Percentiles rank a stretch among this genome's conserved stretches.
These are phyloP conservation scores for Phoebastria nigripes DNA, from an alignment of 2,797 vertebrate species.

Conservation along the genomic window DNA sequence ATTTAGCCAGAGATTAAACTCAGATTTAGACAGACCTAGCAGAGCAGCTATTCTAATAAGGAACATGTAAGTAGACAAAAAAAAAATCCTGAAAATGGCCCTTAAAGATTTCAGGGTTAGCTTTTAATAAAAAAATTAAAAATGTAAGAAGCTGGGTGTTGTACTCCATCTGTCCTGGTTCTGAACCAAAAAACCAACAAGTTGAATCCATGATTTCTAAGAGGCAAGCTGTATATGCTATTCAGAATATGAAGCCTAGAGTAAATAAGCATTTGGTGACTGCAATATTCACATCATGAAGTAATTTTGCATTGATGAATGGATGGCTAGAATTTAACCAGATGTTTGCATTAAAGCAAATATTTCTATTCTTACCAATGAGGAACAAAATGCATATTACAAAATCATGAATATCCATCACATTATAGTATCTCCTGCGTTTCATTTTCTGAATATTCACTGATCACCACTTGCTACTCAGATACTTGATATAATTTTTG, in stretches of 20 bases:
- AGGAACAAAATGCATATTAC: background rate
- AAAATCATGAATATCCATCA: background rate
- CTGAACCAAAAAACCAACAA: background rate
- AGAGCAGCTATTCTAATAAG: background rate
- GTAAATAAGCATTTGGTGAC: background rate
- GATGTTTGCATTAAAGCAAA: background rate
- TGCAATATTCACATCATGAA: background rate
- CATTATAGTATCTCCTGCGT: background rate
- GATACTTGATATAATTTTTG: background rate
- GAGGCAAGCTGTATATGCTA: background rate
- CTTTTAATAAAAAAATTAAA: background rate
- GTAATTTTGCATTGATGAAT: background rate
- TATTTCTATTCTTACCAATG: background rate
- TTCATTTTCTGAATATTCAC: background rate
- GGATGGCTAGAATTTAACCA: background rate
- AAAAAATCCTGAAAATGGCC: background rate
- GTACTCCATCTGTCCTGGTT: background rate
- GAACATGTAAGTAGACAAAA: background rate
- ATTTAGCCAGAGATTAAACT: background rate
- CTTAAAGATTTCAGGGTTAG: background rate
- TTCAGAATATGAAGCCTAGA: background rate
- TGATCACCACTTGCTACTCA: background rate
- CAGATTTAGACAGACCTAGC: background rate
- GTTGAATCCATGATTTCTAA: background rate
- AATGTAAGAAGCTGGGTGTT: background rate